Percentiles rank a stretch among this genome's conserved stretches.
phyloP scores from a whole-genome alignment of 1,140 invertebrate genomes.

The Sminthurides bifidus region DNA sequence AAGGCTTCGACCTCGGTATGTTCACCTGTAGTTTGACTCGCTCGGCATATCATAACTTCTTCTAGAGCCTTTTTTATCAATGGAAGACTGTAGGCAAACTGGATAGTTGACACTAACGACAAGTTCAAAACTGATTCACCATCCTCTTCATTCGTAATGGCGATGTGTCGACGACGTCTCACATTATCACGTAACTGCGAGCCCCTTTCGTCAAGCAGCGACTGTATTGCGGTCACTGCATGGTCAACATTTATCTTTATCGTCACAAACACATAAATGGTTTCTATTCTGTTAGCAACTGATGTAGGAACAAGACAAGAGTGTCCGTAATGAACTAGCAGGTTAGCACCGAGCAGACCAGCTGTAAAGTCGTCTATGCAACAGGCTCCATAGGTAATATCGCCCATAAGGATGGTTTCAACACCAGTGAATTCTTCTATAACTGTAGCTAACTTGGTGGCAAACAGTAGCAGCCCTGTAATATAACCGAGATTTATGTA shows the following conservation, averaged over 20 bases:
- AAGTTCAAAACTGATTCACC: background rate
- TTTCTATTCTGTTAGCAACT: constrained; percentile 73
- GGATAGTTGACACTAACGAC: constrained; percentile 51
- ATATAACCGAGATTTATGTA: background rate
- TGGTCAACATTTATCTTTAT: constrained; percentile 40
- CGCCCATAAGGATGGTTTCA: constrained; percentile 95
- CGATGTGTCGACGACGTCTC: constrained; percentile 8
- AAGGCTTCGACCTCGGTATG: constrained; percentile 84
- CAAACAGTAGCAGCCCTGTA: constrained; percentile 64
- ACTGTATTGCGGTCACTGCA: constrained; percentile 6
- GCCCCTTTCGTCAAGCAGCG: background rate
- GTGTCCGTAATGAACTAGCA: constrained; percentile 96
- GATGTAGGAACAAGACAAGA: constrained; percentile 94
- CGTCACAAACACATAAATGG: constrained; percentile 92
- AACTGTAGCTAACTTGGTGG: constrained; percentile 87
- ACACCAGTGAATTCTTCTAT: constrained; percentile 83
- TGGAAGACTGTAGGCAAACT: constrained; percentile 90
- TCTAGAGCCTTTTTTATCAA: constrained; percentile 33
- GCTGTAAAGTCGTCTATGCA: constrained; percentile 97
- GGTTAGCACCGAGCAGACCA: constrained; percentile 73
- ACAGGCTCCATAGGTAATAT: constrained; percentile 97
- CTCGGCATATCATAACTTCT: background rate
- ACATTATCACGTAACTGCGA: background rate
- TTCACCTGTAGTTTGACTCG: constrained; percentile 39
- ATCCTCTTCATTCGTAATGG: constrained; percentile 11